Evolutionary conservation across 2,888 invertebrate genomes (phyloP).

Genomic region (Ophioninae sp.): DNA sequence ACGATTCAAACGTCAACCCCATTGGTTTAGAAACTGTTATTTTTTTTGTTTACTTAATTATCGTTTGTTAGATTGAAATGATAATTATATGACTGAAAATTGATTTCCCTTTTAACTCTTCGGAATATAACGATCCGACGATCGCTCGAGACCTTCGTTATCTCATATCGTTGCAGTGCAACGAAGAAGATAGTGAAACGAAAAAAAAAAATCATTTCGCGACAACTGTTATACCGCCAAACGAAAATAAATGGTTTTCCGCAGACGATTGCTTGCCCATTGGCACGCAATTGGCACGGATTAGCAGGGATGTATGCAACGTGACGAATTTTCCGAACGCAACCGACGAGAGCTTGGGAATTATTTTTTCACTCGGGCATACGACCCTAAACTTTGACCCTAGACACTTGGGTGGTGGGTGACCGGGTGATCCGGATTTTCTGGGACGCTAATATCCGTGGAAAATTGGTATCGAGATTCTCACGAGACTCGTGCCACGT

Average conservation of each 20-base stretch:
- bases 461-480: constrained; percentile 73
- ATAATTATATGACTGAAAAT: no score
- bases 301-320: neutral
- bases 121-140: neutral
- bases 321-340: neutral
- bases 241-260: neutral
- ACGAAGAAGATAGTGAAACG: no score
- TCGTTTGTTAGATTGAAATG: no score
- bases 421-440: constrained; percentile 61
- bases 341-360: constrained; percentile 1
- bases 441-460: constrained; percentile 73
- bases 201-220: neutral
- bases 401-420: constrained; percentile 43
- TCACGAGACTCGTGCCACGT: constrained; percentile 68
- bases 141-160: neutral
- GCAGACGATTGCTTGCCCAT: neutral
- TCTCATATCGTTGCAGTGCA: no score
- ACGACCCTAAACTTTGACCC: constrained; percentile 27
- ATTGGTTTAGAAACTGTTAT: no score
- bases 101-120: no score
- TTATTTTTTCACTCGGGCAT: constrained; percentile 36
- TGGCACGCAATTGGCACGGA: neutral
- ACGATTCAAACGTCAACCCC: no score
- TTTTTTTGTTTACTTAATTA: no score
- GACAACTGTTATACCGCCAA: neutral